A percentile compares a stretch with the other conserved stretches of the same genome.
Conservation (phyloP, 2,888 invertebrate genomes). For the Parapristionchus giblindavisi region DNA sequence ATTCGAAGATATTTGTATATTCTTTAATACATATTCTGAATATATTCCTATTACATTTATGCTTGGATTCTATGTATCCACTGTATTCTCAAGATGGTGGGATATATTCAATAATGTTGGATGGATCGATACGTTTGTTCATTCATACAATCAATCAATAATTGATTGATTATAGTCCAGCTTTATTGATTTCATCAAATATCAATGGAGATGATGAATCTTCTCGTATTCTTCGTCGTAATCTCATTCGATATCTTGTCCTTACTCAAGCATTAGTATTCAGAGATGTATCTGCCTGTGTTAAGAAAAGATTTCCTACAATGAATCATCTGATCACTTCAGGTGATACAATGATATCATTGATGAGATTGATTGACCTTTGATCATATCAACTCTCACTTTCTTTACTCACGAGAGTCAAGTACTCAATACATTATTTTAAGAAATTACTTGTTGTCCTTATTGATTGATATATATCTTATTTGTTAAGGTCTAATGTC, state of each 20-base stretch:
- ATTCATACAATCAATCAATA: too few species aligned
- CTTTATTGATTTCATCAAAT: conserved; percentile 58
- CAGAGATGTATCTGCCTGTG: conserved; percentile 63
- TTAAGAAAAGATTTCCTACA: conserved; percentile 65
- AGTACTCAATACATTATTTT: not conserved
- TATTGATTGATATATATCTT: too few species aligned
- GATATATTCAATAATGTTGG: conserved; percentile 66
- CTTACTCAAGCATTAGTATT: conserved; percentile 58
- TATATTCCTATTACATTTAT: conserved; percentile 66
- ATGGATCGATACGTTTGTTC: conserved; percentile 66
- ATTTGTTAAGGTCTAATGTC: conserved; percentile 60
- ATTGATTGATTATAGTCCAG: too few species aligned
- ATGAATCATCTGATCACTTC: conserved; percentile 60
- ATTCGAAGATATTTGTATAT: conserved; percentile 64
- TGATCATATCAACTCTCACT: too few species aligned
- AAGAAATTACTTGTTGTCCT: too few species aligned
- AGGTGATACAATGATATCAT: too few species aligned
- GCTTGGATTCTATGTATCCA: conserved; percentile 67
- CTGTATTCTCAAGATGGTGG: conserved; percentile 62
- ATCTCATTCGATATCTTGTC: conserved; percentile 62
- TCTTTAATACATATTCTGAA: conserved; percentile 64
- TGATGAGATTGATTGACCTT: too few species aligned
- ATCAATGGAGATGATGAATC: conserved; percentile 56
- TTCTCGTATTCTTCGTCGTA: conserved; percentile 58
- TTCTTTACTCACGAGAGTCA: not conserved